Conservation (phyloP, 2,888 invertebrate species). For the Calameuta filiformis region DNA sequence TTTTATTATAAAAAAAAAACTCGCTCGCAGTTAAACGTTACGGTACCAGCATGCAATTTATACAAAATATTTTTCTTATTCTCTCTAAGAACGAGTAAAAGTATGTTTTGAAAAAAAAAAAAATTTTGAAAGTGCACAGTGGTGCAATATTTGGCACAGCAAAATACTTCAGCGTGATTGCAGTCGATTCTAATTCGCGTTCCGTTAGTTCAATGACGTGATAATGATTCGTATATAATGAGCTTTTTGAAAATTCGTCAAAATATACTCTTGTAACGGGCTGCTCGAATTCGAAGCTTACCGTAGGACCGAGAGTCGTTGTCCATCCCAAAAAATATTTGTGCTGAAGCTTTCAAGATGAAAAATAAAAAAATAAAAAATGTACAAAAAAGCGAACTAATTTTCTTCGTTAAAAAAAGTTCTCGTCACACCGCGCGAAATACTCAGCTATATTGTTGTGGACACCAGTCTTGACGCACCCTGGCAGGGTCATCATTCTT, state of each 20-base stretch:
- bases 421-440: constrained; percentile 28
- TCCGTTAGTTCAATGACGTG: neutral
- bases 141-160: neutral
- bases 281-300: neutral
- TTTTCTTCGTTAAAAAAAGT: neutral
- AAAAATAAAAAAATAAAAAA: neutral
- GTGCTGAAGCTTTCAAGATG: neutral
- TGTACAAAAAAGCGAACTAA: neutral
- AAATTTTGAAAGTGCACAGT: neutral
- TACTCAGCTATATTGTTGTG: constrained; percentile 61
- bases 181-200: neutral
- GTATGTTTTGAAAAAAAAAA: neutral
- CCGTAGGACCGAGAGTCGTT: neutral
- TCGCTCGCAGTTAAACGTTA: neutral
- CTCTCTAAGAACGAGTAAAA: too few relatives aligned
- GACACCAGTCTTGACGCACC: constrained; percentile 55
- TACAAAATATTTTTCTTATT: neutral
- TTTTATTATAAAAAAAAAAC: neutral
- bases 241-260: neutral
- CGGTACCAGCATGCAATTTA: neutral
- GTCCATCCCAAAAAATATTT: neutral
- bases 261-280: neutral
- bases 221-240: neutral
- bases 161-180: neutral
- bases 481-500: constrained; percentile 9